These are phyloP conservation scores for Anoplophora glabripennis DNA, from an alignment of 1,140 invertebrate genomes.

Conservation along the genomic window DNA sequence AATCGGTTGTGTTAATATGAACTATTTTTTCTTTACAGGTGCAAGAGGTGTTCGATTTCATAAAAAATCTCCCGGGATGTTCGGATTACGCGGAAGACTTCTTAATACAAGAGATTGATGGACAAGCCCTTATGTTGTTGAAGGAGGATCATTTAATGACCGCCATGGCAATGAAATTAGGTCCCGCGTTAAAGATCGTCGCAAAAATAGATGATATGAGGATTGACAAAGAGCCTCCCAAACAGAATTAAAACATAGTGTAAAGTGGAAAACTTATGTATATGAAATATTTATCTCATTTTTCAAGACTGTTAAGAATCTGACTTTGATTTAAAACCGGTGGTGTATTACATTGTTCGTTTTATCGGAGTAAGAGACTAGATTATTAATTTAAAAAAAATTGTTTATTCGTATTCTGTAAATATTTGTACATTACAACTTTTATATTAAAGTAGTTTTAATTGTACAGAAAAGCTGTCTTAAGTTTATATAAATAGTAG, in stretches of 20 bases:
- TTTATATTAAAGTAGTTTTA: conserved; percentile 18
- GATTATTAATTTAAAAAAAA: background rate
- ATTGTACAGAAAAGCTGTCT: conserved; percentile 15
- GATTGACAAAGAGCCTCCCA: conserved; percentile 53
- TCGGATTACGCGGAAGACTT: conserved; percentile 94
- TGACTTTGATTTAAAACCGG: background rate
- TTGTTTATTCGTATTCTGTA: conserved; percentile 6
- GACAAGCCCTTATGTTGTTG: conserved; percentile 89
- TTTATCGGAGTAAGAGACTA: background rate
- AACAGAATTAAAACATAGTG: conserved; percentile 32
- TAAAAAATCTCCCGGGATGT: conserved; percentile 83
- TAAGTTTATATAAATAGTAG: conserved; percentile 13
- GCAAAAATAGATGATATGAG: conserved; percentile 78
- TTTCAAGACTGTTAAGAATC: conserved; percentile 22
- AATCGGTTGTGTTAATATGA: too few species aligned
- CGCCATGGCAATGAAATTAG: conserved; percentile 92
- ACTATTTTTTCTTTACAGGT: too few species aligned
- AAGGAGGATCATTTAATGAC: conserved; percentile 94
- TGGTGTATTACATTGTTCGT: conserved; percentile 1
- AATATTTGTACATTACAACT: conserved; percentile 17
- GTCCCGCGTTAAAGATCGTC: conserved; percentile 92
- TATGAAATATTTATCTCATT: conserved; percentile 13
- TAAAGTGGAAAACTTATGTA: conserved; percentile 4
- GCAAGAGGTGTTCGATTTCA: conserved; percentile 79
- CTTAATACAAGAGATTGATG: conserved; percentile 92